Evolutionary conservation across 2,113 vertebrate species (phyloP), one percentile per base, ranked within the genome.

Genomic region (Delphinapterus leucas): DNA sequence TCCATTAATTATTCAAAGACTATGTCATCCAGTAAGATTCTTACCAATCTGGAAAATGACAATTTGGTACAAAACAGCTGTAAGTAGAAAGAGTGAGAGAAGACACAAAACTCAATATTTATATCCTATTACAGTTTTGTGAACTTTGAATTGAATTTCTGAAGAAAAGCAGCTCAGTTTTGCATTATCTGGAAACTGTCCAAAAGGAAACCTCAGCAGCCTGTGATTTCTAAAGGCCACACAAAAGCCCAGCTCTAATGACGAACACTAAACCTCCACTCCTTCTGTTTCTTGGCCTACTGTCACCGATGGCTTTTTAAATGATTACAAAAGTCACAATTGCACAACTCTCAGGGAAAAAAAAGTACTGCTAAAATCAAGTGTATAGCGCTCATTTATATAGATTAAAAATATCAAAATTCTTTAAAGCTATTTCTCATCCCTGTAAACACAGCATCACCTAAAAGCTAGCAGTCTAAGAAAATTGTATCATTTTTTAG

Each of bases 391-490:
- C 11, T 86, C 18, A 77, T 93, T 95, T 87, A 93, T 76, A 71
- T 23, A 49, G 70, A 93, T 85, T 85, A 97, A 67, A 71, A 86
- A 86, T 94, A 77, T 41, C 47, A 76, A 80, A 76, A 81, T 82
- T 95, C n/a, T 77, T 76, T 88, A 90, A 60, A 80, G 76, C 26
- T 73, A 65, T 84, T 92, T 95, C 67, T 95, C 44, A 85, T 92
- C 36, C 33, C 36, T 33, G 5, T 61, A 88, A 20, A 55, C 71
- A 23, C 33, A 88, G 10, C 44, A 71, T 84, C 58, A 82, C 63
- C 41, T 55, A 87, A 95, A 94, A 95, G 49, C 21, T 70, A 60
- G 20, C 88, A 60, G 36, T 6, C n/a, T 58, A 63, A 73, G 23
- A 95, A 83, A 95, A 94, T 44, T 47, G 38, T 81, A 74, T 13